Conservation (phyloP, 2,888 invertebrate genomes). For the Polydrusus pterygomalis region DNA sequence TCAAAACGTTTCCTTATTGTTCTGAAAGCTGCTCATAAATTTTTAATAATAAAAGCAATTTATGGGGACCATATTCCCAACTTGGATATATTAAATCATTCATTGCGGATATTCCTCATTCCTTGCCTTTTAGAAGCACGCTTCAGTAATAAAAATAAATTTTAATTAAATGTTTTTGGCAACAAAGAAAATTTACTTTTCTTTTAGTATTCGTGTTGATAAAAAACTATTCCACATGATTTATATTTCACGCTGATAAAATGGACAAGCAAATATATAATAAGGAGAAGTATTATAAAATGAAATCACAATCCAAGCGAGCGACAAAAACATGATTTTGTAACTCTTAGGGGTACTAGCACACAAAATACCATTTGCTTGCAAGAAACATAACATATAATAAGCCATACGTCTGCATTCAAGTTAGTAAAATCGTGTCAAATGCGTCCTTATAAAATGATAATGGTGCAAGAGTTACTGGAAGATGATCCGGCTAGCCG, state of each 20-base stretch:
- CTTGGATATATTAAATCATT: slow-evolving; percentile 39
- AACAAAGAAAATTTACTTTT: slow-evolving; percentile 20
- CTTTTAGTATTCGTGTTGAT: slow-evolving; percentile 19
- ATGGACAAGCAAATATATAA: too few species aligned
- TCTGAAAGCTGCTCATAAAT: slow-evolving; percentile 37
- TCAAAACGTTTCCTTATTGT: slow-evolving; percentile 35
- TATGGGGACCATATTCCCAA: slow-evolving; percentile 32
- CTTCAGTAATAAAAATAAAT: slow-evolving; percentile 31
- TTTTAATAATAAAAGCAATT: slow-evolving; percentile 39
- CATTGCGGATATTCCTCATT: slow-evolving; percentile 35
- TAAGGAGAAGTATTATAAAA: too few species aligned
- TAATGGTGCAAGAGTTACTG: too few species aligned
- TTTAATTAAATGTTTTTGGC: slow-evolving; percentile 36
- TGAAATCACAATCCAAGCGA: too few species aligned
- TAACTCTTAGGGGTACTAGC: too few species aligned
- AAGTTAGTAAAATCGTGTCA: too few species aligned
- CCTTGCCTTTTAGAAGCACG: slow-evolving; percentile 23
- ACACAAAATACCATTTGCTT: too few species aligned
- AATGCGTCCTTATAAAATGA: too few species aligned
- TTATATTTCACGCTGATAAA: not conserved
- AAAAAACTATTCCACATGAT: not conserved
- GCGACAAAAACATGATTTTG: too few species aligned
- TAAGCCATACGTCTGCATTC: too few species aligned
- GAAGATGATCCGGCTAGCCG: too few species aligned
- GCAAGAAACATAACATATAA: too few species aligned